Evolutionary conservation across 1,140 invertebrate species (phyloP).

Genomic region (Oncopodura yosiiana): DNA sequence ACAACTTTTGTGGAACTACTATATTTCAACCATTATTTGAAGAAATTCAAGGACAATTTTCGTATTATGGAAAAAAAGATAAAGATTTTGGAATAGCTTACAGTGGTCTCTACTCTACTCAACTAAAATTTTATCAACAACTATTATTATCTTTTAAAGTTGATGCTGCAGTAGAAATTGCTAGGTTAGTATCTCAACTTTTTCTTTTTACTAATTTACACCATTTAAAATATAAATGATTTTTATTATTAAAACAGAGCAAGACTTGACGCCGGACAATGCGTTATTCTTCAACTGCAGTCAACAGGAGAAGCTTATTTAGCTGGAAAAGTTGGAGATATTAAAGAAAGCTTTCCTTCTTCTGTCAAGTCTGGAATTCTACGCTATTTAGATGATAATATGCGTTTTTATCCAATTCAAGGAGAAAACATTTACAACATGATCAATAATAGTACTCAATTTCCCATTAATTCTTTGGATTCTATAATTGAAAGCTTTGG

Average conservation of each 20-base stretch:
- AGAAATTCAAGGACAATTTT: constrained; percentile 83
- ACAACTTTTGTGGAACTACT: too few species aligned
- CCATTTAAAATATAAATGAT: not conserved
- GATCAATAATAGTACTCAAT: constrained; percentile 50
- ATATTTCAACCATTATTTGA: constrained; percentile 47
- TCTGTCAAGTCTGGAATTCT: too few species aligned
- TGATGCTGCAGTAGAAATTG: constrained; percentile 66
- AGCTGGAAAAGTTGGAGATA: too few species aligned
- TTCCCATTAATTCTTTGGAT: constrained; percentile 95
- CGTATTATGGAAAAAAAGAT: too few species aligned
- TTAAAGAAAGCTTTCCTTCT: too few species aligned
- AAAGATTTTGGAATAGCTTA: too few species aligned
- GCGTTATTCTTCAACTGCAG: constrained; percentile 96
- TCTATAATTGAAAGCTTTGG: constrained; percentile 96
- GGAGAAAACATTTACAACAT: constrained; percentile 59
- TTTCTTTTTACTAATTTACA: not conserved
- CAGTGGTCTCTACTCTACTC: constrained; percentile 99
- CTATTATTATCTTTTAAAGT: constrained; percentile 97
- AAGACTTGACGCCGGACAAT: constrained; percentile 90
- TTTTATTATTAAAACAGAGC: constrained; percentile 51
- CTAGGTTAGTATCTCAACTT: constrained; percentile 41
- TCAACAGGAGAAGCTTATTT: constrained; percentile 98
- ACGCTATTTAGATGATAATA: constrained; percentile 84
- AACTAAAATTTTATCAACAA: constrained; percentile 99
- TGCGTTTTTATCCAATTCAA: not conserved